Evolutionary conservation across 2,888 invertebrate species (phyloP).

Genomic region (Athrips mouffetella): DNA sequence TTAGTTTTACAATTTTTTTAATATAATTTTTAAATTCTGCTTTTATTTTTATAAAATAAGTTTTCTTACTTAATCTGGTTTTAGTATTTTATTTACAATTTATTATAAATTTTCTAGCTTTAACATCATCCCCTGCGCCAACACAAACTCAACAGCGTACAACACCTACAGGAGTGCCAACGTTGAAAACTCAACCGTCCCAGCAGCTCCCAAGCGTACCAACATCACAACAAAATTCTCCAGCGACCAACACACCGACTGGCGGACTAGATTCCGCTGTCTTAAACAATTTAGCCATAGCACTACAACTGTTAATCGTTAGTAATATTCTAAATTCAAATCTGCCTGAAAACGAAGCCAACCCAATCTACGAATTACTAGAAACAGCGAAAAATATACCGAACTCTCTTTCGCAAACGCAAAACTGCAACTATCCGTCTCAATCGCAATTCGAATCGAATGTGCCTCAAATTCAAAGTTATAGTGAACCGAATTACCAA

Average conservation of each 20-base stretch:
- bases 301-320: conserved; percentile 55
- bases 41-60: too few relatives aligned
- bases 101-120: neutral
- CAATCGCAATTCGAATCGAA: conserved; percentile 11
- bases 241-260: neutral
- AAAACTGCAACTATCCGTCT: neutral
- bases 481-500: neutral
- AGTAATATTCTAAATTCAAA: conserved; percentile 49
- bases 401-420: conserved; percentile 7
- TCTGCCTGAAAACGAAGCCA: conserved; percentile 25
- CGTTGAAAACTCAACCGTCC: conserved; percentile 1
- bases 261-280: conserved; percentile 43
- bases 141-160: neutral
- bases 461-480: neutral
- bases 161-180: neutral
- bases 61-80: too few relatives aligned
- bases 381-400: conserved; percentile 9
- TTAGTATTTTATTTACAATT: neutral
- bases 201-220: conserved; percentile 1
- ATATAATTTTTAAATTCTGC: too few relatives aligned
- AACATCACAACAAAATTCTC: neutral
- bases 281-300: conserved; percentile 61
- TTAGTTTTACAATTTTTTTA: too few relatives aligned
- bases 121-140: neutral
- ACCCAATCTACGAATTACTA: conserved; percentile 17